Evolutionary conservation across 2,797 vertebrate genomes (phyloP).

Genomic region (Spinibarbus caldwelli): DNA sequence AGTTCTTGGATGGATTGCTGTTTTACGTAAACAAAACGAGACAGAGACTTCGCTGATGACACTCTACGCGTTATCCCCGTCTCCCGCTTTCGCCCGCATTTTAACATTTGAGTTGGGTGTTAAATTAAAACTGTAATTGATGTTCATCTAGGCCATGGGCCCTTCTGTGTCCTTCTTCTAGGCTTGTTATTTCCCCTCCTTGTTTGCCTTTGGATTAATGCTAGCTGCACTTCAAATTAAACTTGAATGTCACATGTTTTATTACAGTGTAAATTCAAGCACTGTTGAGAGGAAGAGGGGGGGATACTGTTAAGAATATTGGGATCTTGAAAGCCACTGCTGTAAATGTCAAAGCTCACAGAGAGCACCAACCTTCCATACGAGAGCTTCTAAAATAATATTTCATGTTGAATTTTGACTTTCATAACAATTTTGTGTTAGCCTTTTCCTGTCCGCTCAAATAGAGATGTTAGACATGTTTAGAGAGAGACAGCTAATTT

Average conservation of each 20-base stretch:
- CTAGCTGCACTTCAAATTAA: constrained; percentile 72
- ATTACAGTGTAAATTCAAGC: constrained; percentile 70
- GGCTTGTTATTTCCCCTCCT: constrained; percentile 63
- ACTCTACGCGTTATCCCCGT: not conserved
- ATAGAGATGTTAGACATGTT: constrained; percentile 62
- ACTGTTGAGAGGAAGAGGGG: constrained; percentile 39
- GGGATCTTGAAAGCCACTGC: constrained; percentile 65
- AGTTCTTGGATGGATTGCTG: not conserved
- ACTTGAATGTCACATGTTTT: constrained; percentile 81
- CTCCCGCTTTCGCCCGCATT: constrained; percentile 20
- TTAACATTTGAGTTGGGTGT: constrained; percentile 58
- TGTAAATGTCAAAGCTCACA: constrained; percentile 76
- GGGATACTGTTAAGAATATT: constrained; percentile 61
- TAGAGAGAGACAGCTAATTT: constrained; percentile 60
- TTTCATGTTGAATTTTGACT: constrained; percentile 70
- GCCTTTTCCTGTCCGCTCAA: constrained; percentile 50
- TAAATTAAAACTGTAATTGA: constrained; percentile 54
- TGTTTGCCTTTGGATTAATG: constrained; percentile 63
- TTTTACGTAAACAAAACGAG: constrained; percentile 33
- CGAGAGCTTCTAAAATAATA: constrained; percentile 64
- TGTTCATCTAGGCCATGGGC: constrained; percentile 43
- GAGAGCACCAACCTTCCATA: constrained; percentile 71
- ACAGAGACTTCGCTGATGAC: not conserved
- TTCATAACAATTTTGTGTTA: constrained; percentile 61
- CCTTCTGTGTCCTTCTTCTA: constrained; percentile 37